Evolutionary conservation across 30 jellyfish, hydroid and myxozoan genomes (phyloP).

Genomic region (Haliclystus octoradiatus): DNA sequence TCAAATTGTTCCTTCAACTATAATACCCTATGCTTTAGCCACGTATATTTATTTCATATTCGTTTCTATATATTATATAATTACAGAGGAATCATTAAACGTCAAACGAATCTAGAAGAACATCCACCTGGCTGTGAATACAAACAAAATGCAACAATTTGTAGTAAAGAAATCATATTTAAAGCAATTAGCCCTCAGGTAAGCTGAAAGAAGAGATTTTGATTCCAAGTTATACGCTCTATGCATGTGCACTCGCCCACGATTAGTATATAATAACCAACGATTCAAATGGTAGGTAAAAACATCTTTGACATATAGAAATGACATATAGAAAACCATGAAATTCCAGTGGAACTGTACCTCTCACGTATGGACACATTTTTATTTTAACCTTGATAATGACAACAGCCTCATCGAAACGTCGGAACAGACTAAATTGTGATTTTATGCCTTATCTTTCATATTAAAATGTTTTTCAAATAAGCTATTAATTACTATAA

Average conservation of each 20-base stretch:
- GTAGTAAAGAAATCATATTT: constrained; percentile 36
- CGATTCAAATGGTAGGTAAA: too few species aligned
- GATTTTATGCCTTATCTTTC: too few species aligned
- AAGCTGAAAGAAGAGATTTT: not conserved
- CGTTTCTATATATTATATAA: not conserved
- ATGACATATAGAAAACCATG: too few species aligned
- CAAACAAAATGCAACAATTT: constrained; percentile 11
- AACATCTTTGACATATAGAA: too few species aligned
- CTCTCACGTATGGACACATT: not conserved
- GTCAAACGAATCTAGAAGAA: constrained; percentile 49
- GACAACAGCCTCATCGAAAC: too few species aligned
- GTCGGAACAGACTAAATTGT: too few species aligned
- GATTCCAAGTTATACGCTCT: not conserved
- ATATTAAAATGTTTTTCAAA: too few species aligned
- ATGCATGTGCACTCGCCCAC: not conserved
- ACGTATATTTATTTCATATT: too few species aligned
- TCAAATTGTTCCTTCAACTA: not conserved
- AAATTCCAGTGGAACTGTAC: not conserved
- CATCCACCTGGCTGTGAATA: constrained; percentile 29
- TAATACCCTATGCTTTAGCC: not conserved
- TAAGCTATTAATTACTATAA: too few species aligned
- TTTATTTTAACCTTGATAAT: too few species aligned
- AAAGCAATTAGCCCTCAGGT: constrained; percentile 70
- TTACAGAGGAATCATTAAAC: constrained; percentile 50
- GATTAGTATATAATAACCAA: not conserved